Evolutionary conservation across 1,140 invertebrate genomes (phyloP), one percentile per base, ranked within the genome.

Genomic region (roundworm (Caenorhabditis elegans)): DNA sequence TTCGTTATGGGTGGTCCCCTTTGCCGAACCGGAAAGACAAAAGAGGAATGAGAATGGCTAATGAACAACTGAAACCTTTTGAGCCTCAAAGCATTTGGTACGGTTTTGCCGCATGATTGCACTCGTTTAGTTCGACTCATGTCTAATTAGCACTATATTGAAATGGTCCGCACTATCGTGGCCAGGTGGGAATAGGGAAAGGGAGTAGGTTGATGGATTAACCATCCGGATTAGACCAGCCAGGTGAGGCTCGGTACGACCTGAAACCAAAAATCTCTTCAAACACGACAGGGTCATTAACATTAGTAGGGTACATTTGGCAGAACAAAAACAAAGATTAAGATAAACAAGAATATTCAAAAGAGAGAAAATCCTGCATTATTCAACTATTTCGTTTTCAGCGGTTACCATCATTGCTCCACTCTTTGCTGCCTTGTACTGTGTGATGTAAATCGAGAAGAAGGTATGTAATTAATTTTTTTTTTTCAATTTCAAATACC

Each of bases 41-140:
- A 70, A 70, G 60, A n/a, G n/a, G 28, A 24, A 70, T 70, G 60
- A 36, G 60, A 70, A 31, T 70, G 60, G 34, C 60, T 70, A 70
- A 70, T 70, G 34, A 70, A n/a, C 28, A 11, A 17, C 19, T 53
- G 49, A 53, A 53, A 53, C 49, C 19, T 53, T 53, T 24, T 10
- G n/a, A n/a, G n/a, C 49, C 24, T 22, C 10, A 53, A 24, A 28
- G 5, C 51, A 28, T 13, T 22, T 19, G 11, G n/a, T 31, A 70
- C 60, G 19, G 60, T 70, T 70, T 70, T 70, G 60, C 60, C 60
- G 60, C 60, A 70, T 70, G 60, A 43, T 70, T 17, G 34, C 34
- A 43, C 60, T 70, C 60, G 60, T 70, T 70, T 70, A 70, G 60
- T 39, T 13, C 60, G 10, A n/a, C 34, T 6, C 60, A 39, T 3